Base-by-base conservation (phyloP, 2,113 vertebrate genomes). In the Menura novaehollandiae region DNA sequence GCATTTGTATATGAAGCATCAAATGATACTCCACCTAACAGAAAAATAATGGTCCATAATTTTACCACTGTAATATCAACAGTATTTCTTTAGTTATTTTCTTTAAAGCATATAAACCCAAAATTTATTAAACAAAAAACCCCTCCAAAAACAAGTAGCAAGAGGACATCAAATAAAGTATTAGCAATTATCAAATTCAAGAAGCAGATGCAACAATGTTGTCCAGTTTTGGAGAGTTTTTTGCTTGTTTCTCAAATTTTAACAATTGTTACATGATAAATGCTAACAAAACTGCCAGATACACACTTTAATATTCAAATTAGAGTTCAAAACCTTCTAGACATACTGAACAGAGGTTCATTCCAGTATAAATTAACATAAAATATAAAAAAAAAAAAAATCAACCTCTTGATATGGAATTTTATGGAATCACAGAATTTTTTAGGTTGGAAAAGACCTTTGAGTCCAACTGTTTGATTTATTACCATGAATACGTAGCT, bases 1-100 rank as follows among this genome's bases (percentile, higher is more conserved):
- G 99, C 99, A 99, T 99, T 95, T 99, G 99, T 79, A 99, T 99
- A 89, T 99, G 99, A 89, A 99, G 98, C 99, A 99, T 99, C 88
- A 99, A 97, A 91, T 97, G 98, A 97, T 99, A 99, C 75, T 98
- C 98, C 39, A 98, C 98, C 99, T 99, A 94, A 37, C 41, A 96
- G 67, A 41, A 83, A 92, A 89, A 95, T 8, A 88, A 46, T 0
- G 2, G 39, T 9, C 27, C 28, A 20, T 79, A 28, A 85, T 55
- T 85, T 41, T 49, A 26, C 11, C 21, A 32, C 4, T 37, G 28
- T 6, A 62, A 49, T 32, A 53, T 13, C 8, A 87, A 80, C 7
- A 75, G 7, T 33, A 53, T 68, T 79, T 76, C 43, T 35, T 90
- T 37, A 41, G 13, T 71, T 59, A 32, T 58, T 85, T 85, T 83